A percentile compares a stretch with the other conserved stretches of the same genome.
Evolutionary conservation across 2,113 vertebrate genomes (phyloP).

Genomic region (Carollia perspicillata): DNA sequence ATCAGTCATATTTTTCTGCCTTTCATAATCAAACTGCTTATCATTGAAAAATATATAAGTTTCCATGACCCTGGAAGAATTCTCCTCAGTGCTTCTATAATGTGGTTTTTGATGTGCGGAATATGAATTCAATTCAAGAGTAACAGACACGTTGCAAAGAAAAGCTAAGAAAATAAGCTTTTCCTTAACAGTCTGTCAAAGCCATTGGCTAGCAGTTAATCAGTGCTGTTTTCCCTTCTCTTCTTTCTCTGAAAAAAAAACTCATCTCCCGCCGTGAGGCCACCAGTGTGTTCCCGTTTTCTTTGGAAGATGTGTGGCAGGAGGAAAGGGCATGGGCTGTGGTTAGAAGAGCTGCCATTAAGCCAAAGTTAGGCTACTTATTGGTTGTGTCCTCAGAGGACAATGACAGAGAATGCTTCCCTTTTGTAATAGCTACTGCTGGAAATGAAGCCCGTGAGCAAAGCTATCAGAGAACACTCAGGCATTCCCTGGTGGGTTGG

Average conservation of each 20-base stretch:
- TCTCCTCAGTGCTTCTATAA: constrained; percentile 28
- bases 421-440: background rate
- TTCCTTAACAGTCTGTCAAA: background rate
- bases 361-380: background rate
- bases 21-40: constrained; percentile 54
- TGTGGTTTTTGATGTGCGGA: constrained; percentile 25
- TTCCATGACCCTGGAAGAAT: constrained; percentile 33
- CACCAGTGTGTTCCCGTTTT: background rate
- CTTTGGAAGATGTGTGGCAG: background rate
- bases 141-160: constrained; percentile 3
- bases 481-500: background rate
- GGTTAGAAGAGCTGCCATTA: background rate
- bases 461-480: background rate
- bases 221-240: background rate
- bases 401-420: background rate
- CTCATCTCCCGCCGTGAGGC: background rate
- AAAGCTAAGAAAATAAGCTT: constrained; percentile 33
- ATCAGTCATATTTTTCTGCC: constrained; percentile 40
- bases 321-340: background rate
- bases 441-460: background rate
- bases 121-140: constrained; percentile 37
- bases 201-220: background rate
- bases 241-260: background rate
- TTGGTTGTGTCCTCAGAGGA: background rate
- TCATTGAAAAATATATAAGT: background rate